Conservation (phyloP, 2,797 vertebrate species). For the Sorex maritimensis region DNA sequence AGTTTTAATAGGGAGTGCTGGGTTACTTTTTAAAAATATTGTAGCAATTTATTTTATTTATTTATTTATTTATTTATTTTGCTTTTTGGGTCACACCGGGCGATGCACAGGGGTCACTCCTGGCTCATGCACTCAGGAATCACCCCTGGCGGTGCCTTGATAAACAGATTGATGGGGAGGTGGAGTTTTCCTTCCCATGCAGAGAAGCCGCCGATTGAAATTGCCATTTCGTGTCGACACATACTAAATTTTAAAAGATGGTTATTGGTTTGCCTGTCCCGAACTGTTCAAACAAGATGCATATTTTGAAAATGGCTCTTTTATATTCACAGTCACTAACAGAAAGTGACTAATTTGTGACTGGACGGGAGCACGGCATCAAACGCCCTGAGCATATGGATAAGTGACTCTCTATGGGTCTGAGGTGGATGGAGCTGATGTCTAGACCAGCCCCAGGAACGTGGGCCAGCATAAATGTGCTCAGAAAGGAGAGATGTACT, state of each 20-base stretch:
- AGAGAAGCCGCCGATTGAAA: slow-evolving; percentile 21
- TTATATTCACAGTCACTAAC: slow-evolving; percentile 83
- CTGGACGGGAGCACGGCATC: slow-evolving; percentile 59
- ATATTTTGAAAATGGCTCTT: slow-evolving; percentile 77
- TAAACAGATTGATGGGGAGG: neutral
- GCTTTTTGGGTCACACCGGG: too few relatives aligned
- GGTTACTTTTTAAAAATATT: slow-evolving; percentile 21
- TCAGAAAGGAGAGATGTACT: slow-evolving; percentile 34
- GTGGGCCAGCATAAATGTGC: slow-evolving; percentile 78
- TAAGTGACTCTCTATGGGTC: slow-evolving; percentile 77
- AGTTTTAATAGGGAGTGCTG: neutral
- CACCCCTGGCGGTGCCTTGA: neutral
- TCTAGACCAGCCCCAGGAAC: slow-evolving; percentile 62
- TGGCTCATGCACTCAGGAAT: too few relatives aligned
- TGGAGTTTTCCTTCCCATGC: neutral
- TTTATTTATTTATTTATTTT: too few relatives aligned
- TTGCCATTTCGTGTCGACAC: slow-evolving; percentile 34
- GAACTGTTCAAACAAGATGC: slow-evolving; percentile 74
- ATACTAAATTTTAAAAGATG: slow-evolving; percentile 66
- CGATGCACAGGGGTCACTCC: too few relatives aligned
- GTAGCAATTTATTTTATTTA: too few relatives aligned
- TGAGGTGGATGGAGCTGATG: slow-evolving; percentile 68
- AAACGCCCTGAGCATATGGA: slow-evolving; percentile 79
- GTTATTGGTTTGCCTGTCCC: slow-evolving; percentile 36
- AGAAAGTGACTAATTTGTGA: slow-evolving; percentile 83